Conservation (phyloP, 2,888 invertebrate genomes). For the Latrodectus hesperus region DNA sequence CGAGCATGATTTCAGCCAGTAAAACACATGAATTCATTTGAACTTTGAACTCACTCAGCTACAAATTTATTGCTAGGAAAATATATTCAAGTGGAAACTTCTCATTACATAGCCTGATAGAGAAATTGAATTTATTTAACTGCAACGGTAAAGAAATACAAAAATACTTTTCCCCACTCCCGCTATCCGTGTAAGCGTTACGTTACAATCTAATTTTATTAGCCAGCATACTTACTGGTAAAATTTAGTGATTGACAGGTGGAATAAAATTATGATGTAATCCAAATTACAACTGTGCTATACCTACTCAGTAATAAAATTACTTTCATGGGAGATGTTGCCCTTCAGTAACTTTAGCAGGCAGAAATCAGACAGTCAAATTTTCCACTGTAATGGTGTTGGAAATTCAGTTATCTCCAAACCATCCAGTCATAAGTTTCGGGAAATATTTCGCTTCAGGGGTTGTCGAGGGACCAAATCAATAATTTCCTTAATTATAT, state of each 20-base stretch:
- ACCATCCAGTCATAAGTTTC: slow-evolving; percentile 63
- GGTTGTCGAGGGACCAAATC: slow-evolving; percentile 57
- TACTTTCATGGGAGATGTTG: slow-evolving; percentile 50
- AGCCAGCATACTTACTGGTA: slow-evolving; percentile 1
- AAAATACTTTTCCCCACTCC: too few relatives aligned
- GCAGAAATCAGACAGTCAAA: slow-evolving; percentile 64
- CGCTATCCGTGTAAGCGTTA: background rate
- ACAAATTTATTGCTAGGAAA: background rate
- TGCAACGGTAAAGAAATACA: too few relatives aligned
- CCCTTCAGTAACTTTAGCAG: slow-evolving; percentile 54
- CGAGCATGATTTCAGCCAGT: too few relatives aligned
- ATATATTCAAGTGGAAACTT: background rate
- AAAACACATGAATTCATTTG: too few relatives aligned
- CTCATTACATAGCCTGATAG: background rate
- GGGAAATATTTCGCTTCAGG: slow-evolving; percentile 62
- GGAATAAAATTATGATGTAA: slow-evolving; percentile 54
- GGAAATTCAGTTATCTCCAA: slow-evolving; percentile 62
- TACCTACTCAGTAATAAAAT: slow-evolving; percentile 56
- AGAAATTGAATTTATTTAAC: too few relatives aligned
- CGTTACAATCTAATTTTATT: slow-evolving; percentile 30
- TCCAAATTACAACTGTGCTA: slow-evolving; percentile 34
- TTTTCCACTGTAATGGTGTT: slow-evolving; percentile 66
- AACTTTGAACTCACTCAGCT: background rate
- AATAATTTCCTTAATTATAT: slow-evolving; percentile 67
- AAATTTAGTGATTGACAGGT: slow-evolving; percentile 47